These are phyloP conservation scores for Lagocephalus sceleratus DNA, from an alignment of 2,797 vertebrate species.

Conservation along the genomic window DNA sequence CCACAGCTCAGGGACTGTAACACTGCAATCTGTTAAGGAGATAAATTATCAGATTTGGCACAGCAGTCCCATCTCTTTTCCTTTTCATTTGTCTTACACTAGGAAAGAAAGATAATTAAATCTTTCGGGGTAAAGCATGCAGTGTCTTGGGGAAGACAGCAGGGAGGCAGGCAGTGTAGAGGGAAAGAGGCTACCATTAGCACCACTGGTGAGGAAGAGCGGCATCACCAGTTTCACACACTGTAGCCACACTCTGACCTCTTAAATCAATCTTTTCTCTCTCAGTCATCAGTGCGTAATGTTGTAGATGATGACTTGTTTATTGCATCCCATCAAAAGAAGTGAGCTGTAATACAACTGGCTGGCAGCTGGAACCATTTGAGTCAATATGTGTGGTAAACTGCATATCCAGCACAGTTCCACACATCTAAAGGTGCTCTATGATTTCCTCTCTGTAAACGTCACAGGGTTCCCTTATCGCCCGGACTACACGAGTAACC, in stretches of 20 bases:
- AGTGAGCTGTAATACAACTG: constrained; percentile 53
- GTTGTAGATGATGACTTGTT: constrained; percentile 49
- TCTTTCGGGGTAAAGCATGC: constrained; percentile 90
- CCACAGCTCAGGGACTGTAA: constrained; percentile 87
- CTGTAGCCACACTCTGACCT: constrained; percentile 77
- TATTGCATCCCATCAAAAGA: constrained; percentile 56
- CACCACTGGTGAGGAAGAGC: no score
- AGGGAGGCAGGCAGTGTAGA: constrained; percentile 35
- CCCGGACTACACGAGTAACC: no score
- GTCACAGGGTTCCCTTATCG: no score
- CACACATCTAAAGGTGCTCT: no score
- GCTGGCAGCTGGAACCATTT: constrained; percentile 29
- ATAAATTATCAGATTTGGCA: constrained; percentile 96
- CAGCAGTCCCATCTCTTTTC: constrained; percentile 84
- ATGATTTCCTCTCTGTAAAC: no score
- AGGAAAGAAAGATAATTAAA: constrained; percentile 96
- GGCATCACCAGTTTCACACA: constrained; percentile 49
- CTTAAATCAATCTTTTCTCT: constrained; percentile 45
- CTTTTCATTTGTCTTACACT: constrained; percentile 95
- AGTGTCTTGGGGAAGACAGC: constrained; percentile 74
- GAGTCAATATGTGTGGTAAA: constrained; percentile 19
- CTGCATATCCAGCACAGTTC: constrained; percentile 8
- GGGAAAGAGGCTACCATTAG: no score
- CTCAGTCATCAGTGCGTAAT: constrained; percentile 35
- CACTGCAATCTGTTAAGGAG: constrained; percentile 90